Evolutionary conservation across 64 coral and sea anemone species (phyloP).

Genomic region (Montipora sp.): DNA sequence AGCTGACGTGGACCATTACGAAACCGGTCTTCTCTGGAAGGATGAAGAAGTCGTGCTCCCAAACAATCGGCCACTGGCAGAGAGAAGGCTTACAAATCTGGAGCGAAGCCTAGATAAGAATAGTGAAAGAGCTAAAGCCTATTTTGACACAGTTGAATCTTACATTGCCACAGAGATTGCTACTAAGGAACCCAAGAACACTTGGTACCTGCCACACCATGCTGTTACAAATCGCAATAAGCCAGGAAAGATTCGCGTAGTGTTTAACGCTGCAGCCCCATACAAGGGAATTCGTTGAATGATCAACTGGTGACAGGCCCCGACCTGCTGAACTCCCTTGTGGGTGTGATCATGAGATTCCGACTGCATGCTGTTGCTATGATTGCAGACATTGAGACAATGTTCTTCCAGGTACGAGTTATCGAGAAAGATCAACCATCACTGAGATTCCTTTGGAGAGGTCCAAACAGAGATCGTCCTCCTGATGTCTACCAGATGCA

Average conservation of each 20-base stretch:
- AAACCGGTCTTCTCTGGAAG: constrained; percentile 63
- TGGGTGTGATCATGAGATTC: constrained; percentile 36
- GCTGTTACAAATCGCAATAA: constrained; percentile 54
- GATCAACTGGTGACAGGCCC: constrained; percentile 45
- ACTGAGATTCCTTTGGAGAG: constrained; percentile 59
- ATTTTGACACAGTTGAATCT: constrained; percentile 42
- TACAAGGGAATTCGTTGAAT: constrained; percentile 45
- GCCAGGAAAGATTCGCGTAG: constrained; percentile 53
- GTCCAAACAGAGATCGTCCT: neutral
- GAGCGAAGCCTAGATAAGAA: constrained; percentile 62
- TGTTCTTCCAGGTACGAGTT: constrained; percentile 65
- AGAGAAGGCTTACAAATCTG: constrained; percentile 45
- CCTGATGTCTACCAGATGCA: constrained; percentile 31
- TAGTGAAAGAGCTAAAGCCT: constrained; percentile 21
- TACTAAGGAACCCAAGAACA: constrained; percentile 40
- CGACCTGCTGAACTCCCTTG: constrained; percentile 37
- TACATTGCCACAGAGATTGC: constrained; percentile 26
- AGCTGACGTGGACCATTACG: constrained; percentile 53
- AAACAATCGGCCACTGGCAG: constrained; percentile 44
- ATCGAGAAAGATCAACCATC: constrained; percentile 16
- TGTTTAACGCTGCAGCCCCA: constrained; percentile 50
- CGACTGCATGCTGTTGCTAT: constrained; percentile 10
- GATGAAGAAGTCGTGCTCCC: constrained; percentile 28
- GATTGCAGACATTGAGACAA: constrained; percentile 37
- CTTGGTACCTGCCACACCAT: constrained; percentile 69